Evolutionary conservation across 2,888 invertebrate species (phyloP).

Genomic region (Drosophila atroscutellata): DNA sequence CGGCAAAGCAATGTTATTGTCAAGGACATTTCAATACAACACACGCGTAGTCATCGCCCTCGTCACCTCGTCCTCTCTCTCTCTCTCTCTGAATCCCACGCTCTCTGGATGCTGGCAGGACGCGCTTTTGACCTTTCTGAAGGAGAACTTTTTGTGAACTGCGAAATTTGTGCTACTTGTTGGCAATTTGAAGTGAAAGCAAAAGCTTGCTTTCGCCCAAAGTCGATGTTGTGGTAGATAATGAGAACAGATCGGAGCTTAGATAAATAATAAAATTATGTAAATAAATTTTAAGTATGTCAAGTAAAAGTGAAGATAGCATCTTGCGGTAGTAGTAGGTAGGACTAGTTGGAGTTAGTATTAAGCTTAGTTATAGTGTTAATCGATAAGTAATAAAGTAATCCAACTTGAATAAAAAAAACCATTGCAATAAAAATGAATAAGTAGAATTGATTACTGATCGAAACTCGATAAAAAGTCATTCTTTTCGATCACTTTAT

Average conservation of each 20-base stretch:
- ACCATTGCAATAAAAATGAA: background rate
- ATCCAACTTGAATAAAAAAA: background rate
- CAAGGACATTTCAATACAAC: slow-evolving; percentile 75
- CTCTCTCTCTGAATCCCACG: background rate
- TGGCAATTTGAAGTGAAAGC: slow-evolving; percentile 11
- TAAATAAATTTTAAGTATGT: background rate
- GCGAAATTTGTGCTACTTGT: slow-evolving; percentile 37
- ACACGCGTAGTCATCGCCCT: slow-evolving; percentile 45
- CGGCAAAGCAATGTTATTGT: slow-evolving; percentile 74
- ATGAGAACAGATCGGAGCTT: slow-evolving; percentile 5
- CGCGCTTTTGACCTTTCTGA: slow-evolving; percentile 75
- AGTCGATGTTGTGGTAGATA: background rate
- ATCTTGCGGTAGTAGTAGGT: background rate
- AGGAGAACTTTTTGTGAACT: slow-evolving; percentile 64
- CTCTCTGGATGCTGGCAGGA: slow-evolving; percentile 47
- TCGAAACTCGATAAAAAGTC: background rate
- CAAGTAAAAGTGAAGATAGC: background rate
- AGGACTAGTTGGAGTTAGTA: background rate
- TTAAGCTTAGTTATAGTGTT: background rate
- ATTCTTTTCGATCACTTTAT: background rate
- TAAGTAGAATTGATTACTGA: background rate
- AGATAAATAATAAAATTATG: background rate
- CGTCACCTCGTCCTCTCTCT: slow-evolving; percentile 1
- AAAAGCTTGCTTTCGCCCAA: slow-evolving; percentile 8
- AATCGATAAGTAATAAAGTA: background rate